Base-by-base conservation (phyloP, 2,888 invertebrate species). In the Perizoma flavofasciatum region DNA sequence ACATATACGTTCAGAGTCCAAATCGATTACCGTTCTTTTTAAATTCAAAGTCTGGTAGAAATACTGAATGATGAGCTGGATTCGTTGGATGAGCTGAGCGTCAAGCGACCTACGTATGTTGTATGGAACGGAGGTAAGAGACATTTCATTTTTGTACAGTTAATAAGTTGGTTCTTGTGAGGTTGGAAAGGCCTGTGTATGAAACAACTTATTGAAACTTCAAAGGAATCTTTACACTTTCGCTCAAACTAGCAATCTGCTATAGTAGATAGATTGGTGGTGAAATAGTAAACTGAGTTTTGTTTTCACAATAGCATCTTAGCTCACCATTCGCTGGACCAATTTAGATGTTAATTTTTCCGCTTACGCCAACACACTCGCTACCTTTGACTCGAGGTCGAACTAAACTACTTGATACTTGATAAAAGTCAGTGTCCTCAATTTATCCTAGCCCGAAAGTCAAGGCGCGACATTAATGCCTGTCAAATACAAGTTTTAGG, bases 391-490 rank as follows among this genome's bases (percentile, higher is more conserved):
- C 22, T 22, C 32, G 10, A 37, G 32, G 49, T 44, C 37, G 8
- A 40, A 49, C 33, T 61, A n/a, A n/a, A n/a, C n/a, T n/a, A n/a
- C n/a, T n/a, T n/a, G n/a, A n/a, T 49, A 63, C 37, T 22, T 58
- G 63, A 61, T 56, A 49, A 55, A 61, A 59, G 63, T 60, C 61
- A 44, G 32, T 4, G 10, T 8, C 60, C 34, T 22, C 43, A 49
- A 63, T 47, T 55, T 59, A 57, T 46, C 56, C 58, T 49, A 5
- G 45, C 35, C n/a, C 10, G 9, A 22, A 63, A 66, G 63, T 58
- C 67, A 33, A 32, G 47, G 47, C 63, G 61, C 59, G 59, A 70
- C 70, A 48, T 67, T 68, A 67, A 71, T 68, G 66, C 48, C 61
- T 65, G 65, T 49, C 61, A 61, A 56, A 63, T 59, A 57, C 67